Base-by-base conservation (phyloP, 1,140 invertebrate species). In the Neotoxoptera formosana region DNA sequence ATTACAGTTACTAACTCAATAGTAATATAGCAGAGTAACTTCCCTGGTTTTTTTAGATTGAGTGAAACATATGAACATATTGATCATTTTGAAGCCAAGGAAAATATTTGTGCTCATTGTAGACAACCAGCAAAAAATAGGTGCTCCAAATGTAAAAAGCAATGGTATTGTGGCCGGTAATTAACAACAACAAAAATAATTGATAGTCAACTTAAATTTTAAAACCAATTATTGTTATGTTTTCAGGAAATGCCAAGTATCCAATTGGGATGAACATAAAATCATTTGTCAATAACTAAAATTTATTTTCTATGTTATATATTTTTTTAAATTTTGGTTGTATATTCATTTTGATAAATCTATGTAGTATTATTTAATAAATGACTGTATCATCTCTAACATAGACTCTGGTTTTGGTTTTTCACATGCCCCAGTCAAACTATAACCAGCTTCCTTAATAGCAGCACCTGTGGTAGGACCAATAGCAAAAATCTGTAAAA, bases 101-200 rank as follows among this genome's bases (percentile, higher is more conserved):
- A 95, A 0, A 95, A 95, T 0, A 95, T 95, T 90, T 96, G 96
- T 94, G 95, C 95, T 7, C 95, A 95, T 90, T 96, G 96, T 93
- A 96, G 95, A 0, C 95, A 96, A 56, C 95, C 94, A 48, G 96
- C 96, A 0, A 95, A 95, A 93, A 96, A 96, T 94, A 95, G 96
- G 94, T 96, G 96, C 94, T 96, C 96, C 0, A 94, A 95, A 45
- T 96, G 96, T 94, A 96, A 96, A 94, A 95, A 95, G 14, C 95
- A 95, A 91, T 96, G 96, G 96, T 96, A 96, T 94, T 96, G 96
- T 94, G 95, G 96, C 84, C 96, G 96, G 96, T 96, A 94, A 94
- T n/a, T 94, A 90, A 87, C 67, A 88, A 87, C 67, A 88, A n/a
- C 23, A n/a, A 41, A 41, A 47, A 53, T 41, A 84, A 25, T 53